A percentile compares a stretch with the other conserved stretches of the same genome.
These are phyloP conservation scores for Stegana nigrithorax DNA, from an alignment of 2,888 invertebrate species.

Conservation along the genomic window DNA sequence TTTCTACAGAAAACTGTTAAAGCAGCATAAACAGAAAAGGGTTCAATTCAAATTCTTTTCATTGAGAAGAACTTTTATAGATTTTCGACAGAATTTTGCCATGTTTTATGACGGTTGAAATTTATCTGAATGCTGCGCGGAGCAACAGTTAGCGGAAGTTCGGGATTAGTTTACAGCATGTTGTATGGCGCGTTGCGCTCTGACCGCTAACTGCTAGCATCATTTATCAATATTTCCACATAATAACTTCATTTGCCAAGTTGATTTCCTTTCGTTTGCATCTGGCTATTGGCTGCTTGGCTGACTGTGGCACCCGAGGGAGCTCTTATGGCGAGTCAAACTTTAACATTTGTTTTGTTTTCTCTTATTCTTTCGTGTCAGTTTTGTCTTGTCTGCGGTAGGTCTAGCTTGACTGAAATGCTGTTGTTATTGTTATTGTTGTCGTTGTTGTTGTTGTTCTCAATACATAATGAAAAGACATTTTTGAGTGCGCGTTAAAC, in stretches of 20 bases:
- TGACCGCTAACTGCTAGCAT: not conserved
- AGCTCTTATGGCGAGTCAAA: no score
- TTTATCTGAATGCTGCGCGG: no score
- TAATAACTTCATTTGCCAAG: not conserved
- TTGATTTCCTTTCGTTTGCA: not conserved
- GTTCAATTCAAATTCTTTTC: not conserved
- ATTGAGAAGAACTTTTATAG: not conserved
- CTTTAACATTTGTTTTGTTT: no score
- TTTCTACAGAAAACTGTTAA: not conserved
- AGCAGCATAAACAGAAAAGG: no score
- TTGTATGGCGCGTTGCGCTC: no score
- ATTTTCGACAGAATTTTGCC: not conserved
- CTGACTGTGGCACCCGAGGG: not conserved
- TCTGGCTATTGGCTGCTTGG: no score
- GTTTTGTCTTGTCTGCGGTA: not conserved
- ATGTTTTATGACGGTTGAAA: no score
- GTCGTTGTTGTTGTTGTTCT: no score
- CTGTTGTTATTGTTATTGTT: no score
- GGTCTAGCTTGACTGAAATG: no score
- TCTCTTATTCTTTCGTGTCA: not conserved
- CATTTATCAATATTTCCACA: not conserved
- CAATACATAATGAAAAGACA: constrained; percentile 20
- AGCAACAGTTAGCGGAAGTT: not conserved
- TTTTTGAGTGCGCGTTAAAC: constrained; percentile 55
- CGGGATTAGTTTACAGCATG: not conserved